A percentile compares a stretch with the other conserved stretches of the same genome.
phyloP scores from a whole-genome alignment of 2,113 vertebrate genomes.

The Eublepharis macularius region DNA sequence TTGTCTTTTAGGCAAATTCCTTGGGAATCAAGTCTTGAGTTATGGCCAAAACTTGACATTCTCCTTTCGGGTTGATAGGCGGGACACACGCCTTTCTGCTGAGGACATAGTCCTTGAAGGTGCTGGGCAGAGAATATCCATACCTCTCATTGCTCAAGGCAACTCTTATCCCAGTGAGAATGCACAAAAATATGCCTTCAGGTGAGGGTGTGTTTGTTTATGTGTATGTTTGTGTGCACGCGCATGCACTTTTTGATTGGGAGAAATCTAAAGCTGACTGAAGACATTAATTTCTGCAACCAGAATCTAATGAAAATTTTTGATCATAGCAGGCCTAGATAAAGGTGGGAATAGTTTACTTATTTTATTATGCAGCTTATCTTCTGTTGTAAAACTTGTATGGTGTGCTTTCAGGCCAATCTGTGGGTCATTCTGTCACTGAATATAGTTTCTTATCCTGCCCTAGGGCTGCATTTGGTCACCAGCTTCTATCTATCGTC shows the following conservation, averaged over 20 bases:
- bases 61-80: constrained; percentile 88
- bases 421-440: no score
- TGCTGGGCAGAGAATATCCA: constrained; percentile 81
- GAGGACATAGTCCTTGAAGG: constrained; percentile 96
- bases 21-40: constrained; percentile 92
- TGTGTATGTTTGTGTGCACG: no score
- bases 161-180: constrained; percentile 92
- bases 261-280: not conserved
- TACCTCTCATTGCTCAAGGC: constrained; percentile 95
- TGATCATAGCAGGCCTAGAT: not conserved
- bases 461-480: not conserved
- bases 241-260: rapidly evolving
- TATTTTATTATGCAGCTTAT: not conserved
- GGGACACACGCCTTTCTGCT: constrained; percentile 90
- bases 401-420: not conserved
- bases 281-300: constrained; percentile 9
- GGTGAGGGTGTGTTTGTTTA: constrained; percentile 70
- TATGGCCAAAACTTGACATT: constrained; percentile 94
- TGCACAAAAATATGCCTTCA: constrained; percentile 85
- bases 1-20: constrained; percentile 82
- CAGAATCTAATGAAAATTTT: not conserved
- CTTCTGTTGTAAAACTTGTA: not conserved
- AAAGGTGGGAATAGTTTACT: not conserved
- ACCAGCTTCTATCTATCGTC: not conserved
- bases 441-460: not conserved